Evolutionary conservation across 2,797 vertebrate genomes (phyloP).

Genomic region (Phalanger gymnotis): DNA sequence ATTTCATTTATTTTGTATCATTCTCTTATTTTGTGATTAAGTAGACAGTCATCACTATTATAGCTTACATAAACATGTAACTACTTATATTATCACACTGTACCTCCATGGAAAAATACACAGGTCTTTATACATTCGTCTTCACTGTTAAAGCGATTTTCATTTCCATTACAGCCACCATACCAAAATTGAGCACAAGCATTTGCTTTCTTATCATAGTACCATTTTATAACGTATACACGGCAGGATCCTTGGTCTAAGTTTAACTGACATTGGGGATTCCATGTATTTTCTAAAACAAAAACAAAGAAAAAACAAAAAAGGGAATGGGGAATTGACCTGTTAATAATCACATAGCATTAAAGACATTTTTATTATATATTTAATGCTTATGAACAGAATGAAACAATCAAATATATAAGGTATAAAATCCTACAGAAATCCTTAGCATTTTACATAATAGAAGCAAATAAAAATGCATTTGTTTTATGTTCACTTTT

Average conservation of each 20-base stretch:
- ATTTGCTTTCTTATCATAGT: conserved; percentile 92
- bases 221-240: conserved; percentile 89
- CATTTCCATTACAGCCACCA: conserved; percentile 90
- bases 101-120: conserved; percentile 84
- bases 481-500: not conserved
- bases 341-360: conserved; percentile 44
- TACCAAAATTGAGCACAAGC: conserved; percentile 94
- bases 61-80: not conserved
- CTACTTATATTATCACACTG: conserved; percentile 46
- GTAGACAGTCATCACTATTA: not conserved
- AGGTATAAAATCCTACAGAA: not conserved
- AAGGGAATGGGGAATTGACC: not conserved
- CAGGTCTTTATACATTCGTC: conserved; percentile 89
- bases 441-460: not conserved
- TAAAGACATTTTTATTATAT: conserved; percentile 47
- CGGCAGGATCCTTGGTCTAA: conserved; percentile 89
- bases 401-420: not conserved
- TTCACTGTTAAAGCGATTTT: conserved; percentile 90
- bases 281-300: conserved; percentile 75
- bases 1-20: not conserved
- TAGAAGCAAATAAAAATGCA: not conserved
- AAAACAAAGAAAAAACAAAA: conserved; percentile 41
- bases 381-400: conserved; percentile 21
- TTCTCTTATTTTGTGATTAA: not conserved
- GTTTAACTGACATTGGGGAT: conserved; percentile 83